Evolutionary conservation across 2,113 vertebrate genomes (phyloP).

Genomic region (Thymallus thymallus): DNA sequence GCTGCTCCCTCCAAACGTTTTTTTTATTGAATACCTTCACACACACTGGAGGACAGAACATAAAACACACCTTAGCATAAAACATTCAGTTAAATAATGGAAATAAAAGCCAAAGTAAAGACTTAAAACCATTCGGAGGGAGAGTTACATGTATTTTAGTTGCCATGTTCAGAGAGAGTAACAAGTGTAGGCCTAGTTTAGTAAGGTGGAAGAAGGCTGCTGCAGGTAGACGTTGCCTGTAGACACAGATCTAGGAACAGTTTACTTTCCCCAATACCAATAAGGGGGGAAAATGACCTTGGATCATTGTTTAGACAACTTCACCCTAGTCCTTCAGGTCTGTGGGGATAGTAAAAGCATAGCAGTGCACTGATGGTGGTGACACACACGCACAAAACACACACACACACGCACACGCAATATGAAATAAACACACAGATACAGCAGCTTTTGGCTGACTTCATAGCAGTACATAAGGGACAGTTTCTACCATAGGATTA

Average conservation of each 20-base stretch:
- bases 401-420: background rate
- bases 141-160: slow-evolving; percentile 39
- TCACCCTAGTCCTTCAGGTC: no score
- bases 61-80: slow-evolving; percentile 60
- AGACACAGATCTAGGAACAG: no score
- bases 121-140: slow-evolving; percentile 41
- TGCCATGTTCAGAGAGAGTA: no score
- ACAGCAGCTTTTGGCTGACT: background rate
- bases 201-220: slow-evolving; percentile 26
- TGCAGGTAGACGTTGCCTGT: slow-evolving; percentile 1
- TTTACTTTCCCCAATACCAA: no score
- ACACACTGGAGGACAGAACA: slow-evolving; percentile 67
- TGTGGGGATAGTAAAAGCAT: background rate
- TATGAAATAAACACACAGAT: background rate
- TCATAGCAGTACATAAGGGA: background rate
- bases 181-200: no score
- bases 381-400: background rate
- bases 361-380: background rate
- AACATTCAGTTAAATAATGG: slow-evolving; percentile 50
- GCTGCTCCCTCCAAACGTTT: slow-evolving; percentile 29
- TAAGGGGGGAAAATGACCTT: no score
- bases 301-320: no score
- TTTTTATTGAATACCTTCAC: slow-evolving; percentile 71
- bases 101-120: slow-evolving; percentile 62
- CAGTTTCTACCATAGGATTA: background rate